Evolutionary conservation across 2,888 invertebrate genomes (phyloP), one percentile per base, ranked within the genome.

Genomic region (Ceramica pisi): DNA sequence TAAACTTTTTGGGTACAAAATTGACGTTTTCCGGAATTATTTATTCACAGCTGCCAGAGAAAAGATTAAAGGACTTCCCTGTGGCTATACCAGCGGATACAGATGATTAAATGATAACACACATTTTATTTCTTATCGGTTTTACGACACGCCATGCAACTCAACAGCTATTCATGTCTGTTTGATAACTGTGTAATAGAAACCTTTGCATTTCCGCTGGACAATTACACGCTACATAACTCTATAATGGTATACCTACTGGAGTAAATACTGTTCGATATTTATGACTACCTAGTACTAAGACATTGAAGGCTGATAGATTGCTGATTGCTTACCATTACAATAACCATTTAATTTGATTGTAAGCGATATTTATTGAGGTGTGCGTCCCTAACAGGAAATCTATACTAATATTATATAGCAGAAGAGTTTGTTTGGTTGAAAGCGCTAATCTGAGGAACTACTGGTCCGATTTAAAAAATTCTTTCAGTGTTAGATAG

Each of bases 21-120:
- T 71, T 71, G 63, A 31, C 69, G 21, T 73, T 80, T 71, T 72
- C 56, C 59, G 38, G 48, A 53, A 66, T 63, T 67, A 66, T 48
- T 67, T 68, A 82, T 79, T 65, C 63, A 72, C 57, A 71, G 67
- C 63, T 56, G 67, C 21, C 23, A 41, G 44, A 67, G 65, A 51
- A 72, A 67, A 69, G 78, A 72, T 73, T 73, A 63, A 66, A 68
- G 46, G 55, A 59, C 48, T 84, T 76, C 74, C 75, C 72, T 59
- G 62, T 61, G 66, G 64, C 56, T 69, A 62, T 61, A 56, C n/a
- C 57, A 48, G 71, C 82, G 81, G 85, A 84, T 81, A 80, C 73
- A 67, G 69, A 77, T 80, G 81, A 86, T 85, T 86, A 86, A 75
- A 78, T 75, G 86, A 86, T 86, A 83, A 82, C 75, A 77, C 72